Base-by-base conservation (phyloP, 2,888 invertebrate species). In the Steromphala cineraria region DNA sequence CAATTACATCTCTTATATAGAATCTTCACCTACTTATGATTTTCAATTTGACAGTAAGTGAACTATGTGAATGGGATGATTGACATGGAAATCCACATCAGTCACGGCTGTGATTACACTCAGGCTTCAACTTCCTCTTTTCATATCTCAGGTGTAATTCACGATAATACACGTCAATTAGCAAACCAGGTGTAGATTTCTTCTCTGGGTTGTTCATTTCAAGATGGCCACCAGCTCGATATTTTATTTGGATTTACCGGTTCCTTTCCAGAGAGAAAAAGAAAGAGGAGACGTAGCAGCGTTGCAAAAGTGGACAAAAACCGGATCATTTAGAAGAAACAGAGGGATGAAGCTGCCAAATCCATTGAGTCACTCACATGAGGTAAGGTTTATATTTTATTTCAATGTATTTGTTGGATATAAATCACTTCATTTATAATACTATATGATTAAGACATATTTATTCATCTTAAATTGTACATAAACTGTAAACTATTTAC, bases 331-430 rank as follows among this genome's bases (percentile, higher is more conserved):
- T 67, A 67, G 83, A 31, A 75, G 83, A 52, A 74, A 80, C 13
- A 81, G 84, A 56, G 56, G 56, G 19, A 74, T 75, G 53, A 83
- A 82, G 74, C 62, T 84, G 7, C 86, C 86, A 17, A 87, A 88
- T 53, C 87, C 89, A 10, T 86, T 89, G 75, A 89, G 90, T 80
- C 90, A 90, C 36, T 90, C 90, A n/a, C 89, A 90, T 81, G 91
- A 91, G 88, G 91, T 91, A 84, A 84, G 84, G 75, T n/a, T n/a
- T n/a, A n/a, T n/a, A n/a, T n/a, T n/a, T n/a, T n/a, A n/a, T n/a
- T n/a, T n/a, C n/a, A n/a, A n/a, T n/a, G n/a, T n/a, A n/a, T n/a
- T n/a, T n/a, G n/a, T n/a, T n/a, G n/a, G n/a, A n/a, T n/a, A n/a
- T n/a, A n/a, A n/a, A n/a, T n/a, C n/a, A n/a, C n/a, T n/a, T n/a